Base-by-base conservation (phyloP, 2,113 vertebrate genomes). In the Onychorhynchus coronatus region DNA sequence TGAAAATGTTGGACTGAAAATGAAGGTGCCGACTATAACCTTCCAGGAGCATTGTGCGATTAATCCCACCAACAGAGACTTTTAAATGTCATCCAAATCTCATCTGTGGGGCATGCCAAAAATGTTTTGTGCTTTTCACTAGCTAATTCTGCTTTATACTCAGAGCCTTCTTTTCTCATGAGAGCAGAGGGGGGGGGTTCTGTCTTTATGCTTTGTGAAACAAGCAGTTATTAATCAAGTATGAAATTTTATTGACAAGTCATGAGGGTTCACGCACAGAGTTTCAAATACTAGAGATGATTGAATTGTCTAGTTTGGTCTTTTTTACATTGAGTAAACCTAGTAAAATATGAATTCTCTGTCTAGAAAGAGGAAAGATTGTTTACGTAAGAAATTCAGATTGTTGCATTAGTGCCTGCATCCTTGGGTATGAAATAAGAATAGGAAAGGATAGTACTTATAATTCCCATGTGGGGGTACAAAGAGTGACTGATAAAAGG, bases 21-120 rank as follows among this genome's bases (percentile, higher is more conserved):
- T 0, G 0, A 81, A 81, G 39, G 22, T 84, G 41, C 52, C 59
- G 49, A 5, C 0, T 0, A 52, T n/a, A 82, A 67, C 44, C 17
- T 93, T 74, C 50, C 68, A 81, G 46, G 42, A 80, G 28, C 19
- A 41, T 5, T 2, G 3, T 61, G 42, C 72, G 73, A 71, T 71
- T 84, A 88, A 71, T 83, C 55, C 84, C 68, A 85, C 39, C 47
- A 80, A 30, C 47, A 86, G 39, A 80, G 52, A 68, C 17, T 91
- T 91, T 41, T 62, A 96, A 95, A 93, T 81, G 82, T 81, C 90
- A 90, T 75, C 35, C 76, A 93, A 63, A 80, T 49, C 72, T 90
- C 28, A 71, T 15, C 15, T 12, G 37, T 28, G 14, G 14, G 27
- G 6, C 33, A 80, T 47, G 63, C 33, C 59, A 80, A 81, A 91